A percentile compares a stretch with the other conserved stretches of the same genome.
These are phyloP conservation scores for Lytechinus variegatus DNA, from an alignment of 35 echinoderm and acorn worm genomes.

Conservation along the genomic window DNA sequence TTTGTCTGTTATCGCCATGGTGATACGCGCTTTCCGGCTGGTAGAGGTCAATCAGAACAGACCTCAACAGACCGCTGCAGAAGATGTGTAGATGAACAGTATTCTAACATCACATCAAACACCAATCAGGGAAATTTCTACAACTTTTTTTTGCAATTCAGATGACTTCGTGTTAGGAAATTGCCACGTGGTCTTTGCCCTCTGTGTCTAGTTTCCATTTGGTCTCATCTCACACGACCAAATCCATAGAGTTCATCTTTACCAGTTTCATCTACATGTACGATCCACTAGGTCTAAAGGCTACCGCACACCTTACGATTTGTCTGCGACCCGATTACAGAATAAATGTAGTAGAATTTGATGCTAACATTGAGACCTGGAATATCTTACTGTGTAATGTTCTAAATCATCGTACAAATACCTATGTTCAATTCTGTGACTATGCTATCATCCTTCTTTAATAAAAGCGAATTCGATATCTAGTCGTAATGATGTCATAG, in stretches of 20 bases:
- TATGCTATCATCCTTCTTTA: too few species aligned
- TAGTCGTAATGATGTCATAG: too few species aligned
- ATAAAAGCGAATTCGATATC: too few species aligned
- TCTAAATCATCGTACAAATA: too few species aligned
- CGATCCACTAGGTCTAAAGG: not conserved
- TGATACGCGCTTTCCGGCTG: constrained; percentile 63
- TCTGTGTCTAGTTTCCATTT: not conserved
- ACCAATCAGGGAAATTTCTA: not conserved
- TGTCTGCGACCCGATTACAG: too few species aligned
- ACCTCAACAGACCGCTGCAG: not conserved
- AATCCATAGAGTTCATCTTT: not conserved
- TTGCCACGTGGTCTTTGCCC: not conserved
- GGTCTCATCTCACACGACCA: not conserved
- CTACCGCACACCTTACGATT: too few species aligned
- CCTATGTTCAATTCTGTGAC: too few species aligned
- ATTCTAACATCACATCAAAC: not conserved
- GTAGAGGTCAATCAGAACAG: constrained; percentile 60
- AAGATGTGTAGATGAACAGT: not conserved
- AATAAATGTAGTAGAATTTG: too few species aligned
- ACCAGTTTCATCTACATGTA: not conserved
- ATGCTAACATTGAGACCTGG: too few species aligned
- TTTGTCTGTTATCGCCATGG: constrained; percentile 54
- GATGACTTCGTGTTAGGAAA: not conserved
- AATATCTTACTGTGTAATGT: too few species aligned
- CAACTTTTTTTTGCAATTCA: not conserved